Evolutionary conservation across 1,140 invertebrate genomes (phyloP).

Genomic region (Elysia chlorotica): DNA sequence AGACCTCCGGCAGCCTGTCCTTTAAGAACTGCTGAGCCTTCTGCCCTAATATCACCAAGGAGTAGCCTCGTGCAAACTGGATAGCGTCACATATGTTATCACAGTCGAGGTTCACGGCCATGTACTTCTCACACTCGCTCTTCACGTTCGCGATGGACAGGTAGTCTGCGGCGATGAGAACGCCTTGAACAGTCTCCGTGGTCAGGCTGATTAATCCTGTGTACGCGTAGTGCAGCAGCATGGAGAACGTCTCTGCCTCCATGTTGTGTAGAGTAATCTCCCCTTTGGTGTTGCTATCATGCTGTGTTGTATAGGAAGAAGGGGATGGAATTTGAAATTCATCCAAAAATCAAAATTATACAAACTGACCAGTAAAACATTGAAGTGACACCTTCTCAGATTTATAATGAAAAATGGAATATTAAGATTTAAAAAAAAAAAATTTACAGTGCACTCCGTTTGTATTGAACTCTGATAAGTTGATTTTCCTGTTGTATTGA

Average conservation of each 20-base stretch:
- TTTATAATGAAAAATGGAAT: too few relatives aligned
- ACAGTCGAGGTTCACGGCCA: background rate
- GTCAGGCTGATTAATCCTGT: constrained; percentile 5
- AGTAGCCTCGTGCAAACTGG: background rate
- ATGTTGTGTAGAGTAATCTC: constrained; percentile 9
- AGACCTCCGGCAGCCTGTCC: background rate
- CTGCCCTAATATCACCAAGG: background rate
- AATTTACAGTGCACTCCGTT: too few relatives aligned
- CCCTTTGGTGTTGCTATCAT: background rate
- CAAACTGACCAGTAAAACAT: too few relatives aligned
- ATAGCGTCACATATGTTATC: constrained; percentile 15
- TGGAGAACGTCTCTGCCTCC: background rate
- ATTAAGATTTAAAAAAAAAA: too few relatives aligned
- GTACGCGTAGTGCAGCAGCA: constrained; percentile 15
- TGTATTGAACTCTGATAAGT: background rate
- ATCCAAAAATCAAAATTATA: background rate
- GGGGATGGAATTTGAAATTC: background rate
- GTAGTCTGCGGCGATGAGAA: constrained; percentile 12
- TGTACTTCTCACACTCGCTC: background rate
- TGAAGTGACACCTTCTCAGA: too few relatives aligned
- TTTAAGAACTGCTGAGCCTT: background rate
- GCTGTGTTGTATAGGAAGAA: constrained; percentile 1
- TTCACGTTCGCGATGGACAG: constrained; percentile 5
- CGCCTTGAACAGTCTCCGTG: constrained; percentile 6
- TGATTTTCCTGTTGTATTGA: background rate